Conservation (phyloP, 1,140 invertebrate species). For the Musca domestica region DNA sequence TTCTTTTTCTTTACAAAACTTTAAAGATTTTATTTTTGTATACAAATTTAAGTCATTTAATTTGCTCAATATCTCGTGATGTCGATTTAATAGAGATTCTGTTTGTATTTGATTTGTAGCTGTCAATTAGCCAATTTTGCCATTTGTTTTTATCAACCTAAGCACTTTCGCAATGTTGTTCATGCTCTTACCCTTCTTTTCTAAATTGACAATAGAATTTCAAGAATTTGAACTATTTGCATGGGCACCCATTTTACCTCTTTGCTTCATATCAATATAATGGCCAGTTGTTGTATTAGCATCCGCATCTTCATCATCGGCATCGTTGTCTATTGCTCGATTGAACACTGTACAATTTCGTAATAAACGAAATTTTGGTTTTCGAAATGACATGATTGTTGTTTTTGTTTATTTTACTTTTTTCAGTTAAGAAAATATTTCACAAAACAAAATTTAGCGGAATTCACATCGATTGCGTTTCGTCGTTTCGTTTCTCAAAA, state of each 20-base stretch:
- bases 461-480: not conserved
- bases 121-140: too few relatives aligned
- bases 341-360: constrained; percentile 5
- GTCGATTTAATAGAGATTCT: too few relatives aligned
- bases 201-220: not conserved
- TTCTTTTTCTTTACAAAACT: too few relatives aligned
- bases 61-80: too few relatives aligned
- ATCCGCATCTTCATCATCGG: not conserved
- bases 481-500: not conserved
- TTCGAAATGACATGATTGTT: not conserved
- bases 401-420: not conserved
- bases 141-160: too few relatives aligned
- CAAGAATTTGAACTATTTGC: not conserved
- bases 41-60: too few relatives aligned
- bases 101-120: too few relatives aligned
- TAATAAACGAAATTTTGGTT: constrained; percentile 16
- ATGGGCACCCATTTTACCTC: not conserved
- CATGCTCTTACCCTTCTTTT: too few relatives aligned
- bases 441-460: not conserved
- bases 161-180: too few relatives aligned
- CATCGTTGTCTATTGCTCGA: not conserved
- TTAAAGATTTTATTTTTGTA: too few relatives aligned
- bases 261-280: too few relatives aligned
- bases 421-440: not conserved
- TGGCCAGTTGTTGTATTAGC: too few relatives aligned